Evolutionary conservation across 2,888 invertebrate species (phyloP).

Genomic region (Drosophila mimica): DNA sequence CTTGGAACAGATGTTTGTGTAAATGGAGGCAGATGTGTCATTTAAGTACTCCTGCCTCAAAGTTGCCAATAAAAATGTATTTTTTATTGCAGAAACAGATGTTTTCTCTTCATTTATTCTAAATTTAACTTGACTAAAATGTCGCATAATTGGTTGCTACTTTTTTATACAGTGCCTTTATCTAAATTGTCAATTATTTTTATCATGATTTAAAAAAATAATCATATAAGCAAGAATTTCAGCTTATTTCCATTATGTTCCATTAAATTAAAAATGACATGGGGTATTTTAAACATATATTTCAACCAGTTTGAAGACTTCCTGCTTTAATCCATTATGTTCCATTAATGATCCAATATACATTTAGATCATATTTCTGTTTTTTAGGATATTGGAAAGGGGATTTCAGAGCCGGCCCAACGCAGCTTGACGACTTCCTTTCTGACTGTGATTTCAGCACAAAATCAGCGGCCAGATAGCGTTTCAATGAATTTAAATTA

Average conservation of each 20-base stretch:
- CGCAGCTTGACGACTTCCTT: conserved; percentile 1
- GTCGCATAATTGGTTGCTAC: too few relatives aligned
- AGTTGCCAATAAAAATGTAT: not conserved
- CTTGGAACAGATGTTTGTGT: not conserved
- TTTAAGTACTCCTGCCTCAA: not conserved
- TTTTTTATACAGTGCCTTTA: not conserved
- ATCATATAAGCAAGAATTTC: too few relatives aligned
- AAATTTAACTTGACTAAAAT: not conserved
- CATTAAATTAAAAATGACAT: too few relatives aligned
- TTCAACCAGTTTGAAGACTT: not conserved
- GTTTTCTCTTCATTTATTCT: not conserved
- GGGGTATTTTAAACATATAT: too few relatives aligned
- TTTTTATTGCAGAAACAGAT: not conserved
- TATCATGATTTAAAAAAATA: not conserved
- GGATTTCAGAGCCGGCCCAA: conserved; percentile 1
- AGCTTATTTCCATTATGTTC: too few relatives aligned
- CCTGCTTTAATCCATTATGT: not conserved
- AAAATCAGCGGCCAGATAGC: not conserved
- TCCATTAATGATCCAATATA: not conserved
- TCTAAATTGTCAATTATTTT: not conserved
- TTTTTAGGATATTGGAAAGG: not conserved
- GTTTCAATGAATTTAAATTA: conserved; percentile 64
- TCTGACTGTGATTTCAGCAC: not conserved
- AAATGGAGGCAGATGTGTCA: not conserved
- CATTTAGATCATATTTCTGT: not conserved